Percentiles rank a stretch among this genome's conserved stretches.
Evolutionary conservation across 1,140 invertebrate species (phyloP).

Genomic region (Helicoverpa zea): DNA sequence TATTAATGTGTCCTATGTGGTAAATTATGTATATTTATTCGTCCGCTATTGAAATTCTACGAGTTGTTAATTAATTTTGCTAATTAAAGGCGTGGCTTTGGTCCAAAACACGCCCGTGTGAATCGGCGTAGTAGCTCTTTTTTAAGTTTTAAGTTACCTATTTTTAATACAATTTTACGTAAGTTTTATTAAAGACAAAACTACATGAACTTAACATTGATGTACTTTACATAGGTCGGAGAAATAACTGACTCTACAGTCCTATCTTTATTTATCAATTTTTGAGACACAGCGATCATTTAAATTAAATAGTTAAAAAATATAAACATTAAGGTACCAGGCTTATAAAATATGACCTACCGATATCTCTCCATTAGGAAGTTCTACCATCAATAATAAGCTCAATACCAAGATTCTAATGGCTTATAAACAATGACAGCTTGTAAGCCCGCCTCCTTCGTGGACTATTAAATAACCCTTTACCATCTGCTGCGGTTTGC

Average conservation of each 20-base stretch:
- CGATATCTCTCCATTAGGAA: background rate
- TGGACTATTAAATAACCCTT: slow-evolving; percentile 19
- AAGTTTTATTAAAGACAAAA: background rate
- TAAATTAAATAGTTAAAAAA: too few species aligned
- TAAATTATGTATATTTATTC: slow-evolving; percentile 20
- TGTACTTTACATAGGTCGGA: too few species aligned
- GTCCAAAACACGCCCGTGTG: background rate
- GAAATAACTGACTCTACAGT: too few species aligned
- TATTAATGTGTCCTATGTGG: background rate
- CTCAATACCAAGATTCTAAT: slow-evolving; percentile 8
- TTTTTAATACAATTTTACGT: too few species aligned
- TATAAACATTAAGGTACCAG: too few species aligned
- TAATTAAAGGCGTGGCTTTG: background rate
- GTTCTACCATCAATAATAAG: background rate
- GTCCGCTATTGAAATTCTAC: slow-evolving; percentile 23
- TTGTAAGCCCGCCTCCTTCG: background rate
- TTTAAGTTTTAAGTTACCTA: background rate
- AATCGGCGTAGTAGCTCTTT: background rate
- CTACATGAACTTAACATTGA: too few species aligned
- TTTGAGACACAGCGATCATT: too few species aligned
- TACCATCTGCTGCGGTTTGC: slow-evolving; percentile 19
- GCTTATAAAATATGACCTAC: background rate
- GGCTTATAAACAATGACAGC: slow-evolving; percentile 10
- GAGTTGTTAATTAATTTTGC: background rate
- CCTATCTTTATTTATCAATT: too few species aligned